Percentiles rank a stretch among this genome's conserved stretches.
These are phyloP conservation scores for Falco concolor DNA, from an alignment of 2,797 vertebrate genomes.

Conservation along the genomic window DNA sequence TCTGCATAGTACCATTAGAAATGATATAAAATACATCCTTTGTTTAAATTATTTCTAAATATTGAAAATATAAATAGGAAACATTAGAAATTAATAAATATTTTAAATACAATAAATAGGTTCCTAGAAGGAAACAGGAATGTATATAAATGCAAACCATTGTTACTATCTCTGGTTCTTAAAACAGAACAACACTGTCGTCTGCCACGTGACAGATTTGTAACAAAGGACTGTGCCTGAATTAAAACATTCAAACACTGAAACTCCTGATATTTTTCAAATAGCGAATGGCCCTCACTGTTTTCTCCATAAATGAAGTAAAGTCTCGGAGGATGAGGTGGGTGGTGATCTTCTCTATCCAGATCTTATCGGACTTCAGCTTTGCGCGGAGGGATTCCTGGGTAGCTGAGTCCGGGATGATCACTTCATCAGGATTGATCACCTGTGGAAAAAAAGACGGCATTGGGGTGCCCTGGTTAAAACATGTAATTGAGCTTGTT, in stretches of 20 bases:
- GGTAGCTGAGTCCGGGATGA: conserved; percentile 19
- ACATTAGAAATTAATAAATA: conserved; percentile 67
- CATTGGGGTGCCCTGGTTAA: not conserved
- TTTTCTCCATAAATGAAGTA: conserved; percentile 74
- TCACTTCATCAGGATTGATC: conserved; percentile 26
- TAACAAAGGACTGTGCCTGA: conserved; percentile 56
- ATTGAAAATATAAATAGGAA: conserved; percentile 71
- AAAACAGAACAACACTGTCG: conserved; percentile 73
- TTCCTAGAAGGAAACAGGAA: conserved; percentile 27
- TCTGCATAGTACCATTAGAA: not conserved
- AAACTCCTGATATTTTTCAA: conserved; percentile 47
- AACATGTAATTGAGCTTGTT: not conserved
- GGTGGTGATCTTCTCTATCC: conserved; percentile 70
- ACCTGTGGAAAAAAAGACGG: conserved; percentile 66
- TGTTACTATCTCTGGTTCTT: conserved; percentile 67
- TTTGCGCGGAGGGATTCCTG: conserved; percentile 43
- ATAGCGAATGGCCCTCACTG: conserved; percentile 65
- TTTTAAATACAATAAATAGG: conserved; percentile 79
- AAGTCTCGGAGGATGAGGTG: conserved; percentile 78
- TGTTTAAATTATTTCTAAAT: conserved; percentile 52
- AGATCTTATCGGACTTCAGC: conserved; percentile 48
- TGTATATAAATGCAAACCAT: conserved; percentile 48
- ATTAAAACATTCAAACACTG: conserved; percentile 45
- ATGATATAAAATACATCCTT: not conserved
- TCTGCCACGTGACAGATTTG: conserved; percentile 67